Evolutionary conservation across 2,888 invertebrate species (phyloP).

Genomic region (Cryptophagus acutangulus): DNA sequence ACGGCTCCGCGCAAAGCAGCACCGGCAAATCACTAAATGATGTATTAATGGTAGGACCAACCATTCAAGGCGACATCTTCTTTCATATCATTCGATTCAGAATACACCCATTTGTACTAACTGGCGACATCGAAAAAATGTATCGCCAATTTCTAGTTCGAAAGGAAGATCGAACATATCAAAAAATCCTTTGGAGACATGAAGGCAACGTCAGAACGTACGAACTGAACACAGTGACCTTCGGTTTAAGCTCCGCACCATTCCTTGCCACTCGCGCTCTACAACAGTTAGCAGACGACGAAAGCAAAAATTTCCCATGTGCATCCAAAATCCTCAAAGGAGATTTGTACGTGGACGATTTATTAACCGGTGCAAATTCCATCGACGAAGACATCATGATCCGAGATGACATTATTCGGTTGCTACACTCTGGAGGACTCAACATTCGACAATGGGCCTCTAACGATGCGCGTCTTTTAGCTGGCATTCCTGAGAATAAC

Average conservation of each 20-base stretch:
- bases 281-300: constrained; percentile 2
- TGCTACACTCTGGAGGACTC: constrained; percentile 7
- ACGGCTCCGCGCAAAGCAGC: too few relatives aligned
- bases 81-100: background rate
- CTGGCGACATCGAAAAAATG: constrained; percentile 17
- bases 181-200: constrained; percentile 15
- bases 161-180: background rate
- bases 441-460: constrained; percentile 3
- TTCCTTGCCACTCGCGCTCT: background rate
- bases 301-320: constrained; percentile 4
- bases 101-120: constrained; percentile 7
- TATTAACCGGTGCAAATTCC: background rate
- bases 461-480: background rate
- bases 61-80: constrained; percentile 7
- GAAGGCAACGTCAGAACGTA: constrained; percentile 12
- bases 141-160: constrained; percentile 17
- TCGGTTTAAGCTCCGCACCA: constrained; percentile 24
- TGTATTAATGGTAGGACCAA: constrained; percentile 8
- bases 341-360: background rate
- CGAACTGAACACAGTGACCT: constrained; percentile 22
- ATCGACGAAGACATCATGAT: too few relatives aligned
- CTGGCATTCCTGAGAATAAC: background rate
- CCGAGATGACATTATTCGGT: constrained; percentile 3
- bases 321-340: constrained; percentile 1
- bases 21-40: too few relatives aligned